phyloP scores from a whole-genome alignment of 1,140 invertebrate species.

The Drosophila sp. region DNA sequence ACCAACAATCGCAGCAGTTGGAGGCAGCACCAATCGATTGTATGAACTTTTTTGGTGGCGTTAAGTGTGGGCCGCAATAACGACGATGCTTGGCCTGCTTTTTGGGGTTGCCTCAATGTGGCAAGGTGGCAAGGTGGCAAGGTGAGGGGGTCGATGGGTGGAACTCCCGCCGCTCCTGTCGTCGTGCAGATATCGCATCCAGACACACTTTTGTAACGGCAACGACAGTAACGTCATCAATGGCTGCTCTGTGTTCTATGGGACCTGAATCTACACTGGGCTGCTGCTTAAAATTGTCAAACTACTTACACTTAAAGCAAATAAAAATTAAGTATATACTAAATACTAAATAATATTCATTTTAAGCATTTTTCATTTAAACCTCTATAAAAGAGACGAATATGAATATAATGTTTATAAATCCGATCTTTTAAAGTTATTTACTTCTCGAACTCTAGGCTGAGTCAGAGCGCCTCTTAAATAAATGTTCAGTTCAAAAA shows the following conservation, averaged over 20 bases:
- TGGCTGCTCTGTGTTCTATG: conserved; percentile 20
- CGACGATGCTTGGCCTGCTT: conserved; percentile 6
- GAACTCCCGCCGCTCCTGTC: conserved; percentile 42
- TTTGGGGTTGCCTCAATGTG: conserved; percentile 4
- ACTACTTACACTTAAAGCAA: neutral
- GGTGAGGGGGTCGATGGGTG: conserved; percentile 23
- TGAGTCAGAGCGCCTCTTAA: no score
- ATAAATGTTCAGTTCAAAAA: no score
- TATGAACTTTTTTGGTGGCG: conserved; percentile 69
- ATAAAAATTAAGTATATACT: neutral
- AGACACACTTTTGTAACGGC: conserved; percentile 52
- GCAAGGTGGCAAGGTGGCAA: no score
- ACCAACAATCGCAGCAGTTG: conserved; percentile 48
- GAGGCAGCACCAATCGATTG: conserved; percentile 75
- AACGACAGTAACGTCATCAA: conserved; percentile 58
- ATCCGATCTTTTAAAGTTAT: no score
- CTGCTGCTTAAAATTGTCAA: conserved; percentile 30
- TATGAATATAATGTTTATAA: no score
- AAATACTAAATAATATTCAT: neutral
- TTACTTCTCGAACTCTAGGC: no score
- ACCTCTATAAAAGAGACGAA: no score
- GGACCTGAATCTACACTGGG: conserved; percentile 7
- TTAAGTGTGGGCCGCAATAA: conserved; percentile 59
- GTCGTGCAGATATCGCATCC: conserved; percentile 64
- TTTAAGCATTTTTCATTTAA: no score